Evolutionary conservation across 2,888 invertebrate genomes (phyloP).

Genomic region (Spisula solida): DNA sequence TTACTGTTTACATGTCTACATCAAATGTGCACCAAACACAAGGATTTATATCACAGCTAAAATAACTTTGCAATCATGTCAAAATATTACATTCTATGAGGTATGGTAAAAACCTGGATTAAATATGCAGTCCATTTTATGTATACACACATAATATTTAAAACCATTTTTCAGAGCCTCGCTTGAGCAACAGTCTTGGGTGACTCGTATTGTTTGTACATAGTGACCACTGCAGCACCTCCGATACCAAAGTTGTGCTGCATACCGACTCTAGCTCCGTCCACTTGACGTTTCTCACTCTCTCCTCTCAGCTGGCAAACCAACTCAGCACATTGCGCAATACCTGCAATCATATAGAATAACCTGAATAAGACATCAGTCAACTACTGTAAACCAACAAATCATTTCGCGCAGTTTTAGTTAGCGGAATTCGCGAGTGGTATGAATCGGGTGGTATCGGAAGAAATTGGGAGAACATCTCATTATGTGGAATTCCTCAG

Average conservation of each 20-base stretch:
- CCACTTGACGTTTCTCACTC: slow-evolving; percentile 93
- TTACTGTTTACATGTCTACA: too few relatives aligned
- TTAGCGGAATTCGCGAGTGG: too few relatives aligned
- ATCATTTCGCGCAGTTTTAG: too few relatives aligned
- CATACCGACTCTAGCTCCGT: slow-evolving; percentile 94
- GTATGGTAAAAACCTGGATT: too few relatives aligned
- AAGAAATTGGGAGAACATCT: too few relatives aligned
- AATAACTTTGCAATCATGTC: too few relatives aligned
- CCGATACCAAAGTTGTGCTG: slow-evolving; percentile 98
- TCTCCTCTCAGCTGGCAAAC: slow-evolving; percentile 94
- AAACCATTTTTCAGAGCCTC: slow-evolving; percentile 28
- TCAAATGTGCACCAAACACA: too few relatives aligned
- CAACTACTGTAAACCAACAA: not conserved
- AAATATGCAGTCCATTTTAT: too few relatives aligned
- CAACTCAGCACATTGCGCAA: slow-evolving; percentile 96
- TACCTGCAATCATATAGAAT: slow-evolving; percentile 87
- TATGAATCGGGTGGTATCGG: too few relatives aligned
- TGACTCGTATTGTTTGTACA: slow-evolving; percentile 90
- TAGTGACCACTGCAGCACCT: slow-evolving; percentile 97
- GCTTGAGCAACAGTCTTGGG: slow-evolving; percentile 23
- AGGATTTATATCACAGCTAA: too few relatives aligned
- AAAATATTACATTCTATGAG: too few relatives aligned
- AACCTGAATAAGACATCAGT: not conserved
- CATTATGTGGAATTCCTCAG: too few relatives aligned
- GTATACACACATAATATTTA: not conserved